These are phyloP conservation scores for Sebastes minor DNA, from an alignment of 2,797 vertebrate genomes.

Conservation along the genomic window DNA sequence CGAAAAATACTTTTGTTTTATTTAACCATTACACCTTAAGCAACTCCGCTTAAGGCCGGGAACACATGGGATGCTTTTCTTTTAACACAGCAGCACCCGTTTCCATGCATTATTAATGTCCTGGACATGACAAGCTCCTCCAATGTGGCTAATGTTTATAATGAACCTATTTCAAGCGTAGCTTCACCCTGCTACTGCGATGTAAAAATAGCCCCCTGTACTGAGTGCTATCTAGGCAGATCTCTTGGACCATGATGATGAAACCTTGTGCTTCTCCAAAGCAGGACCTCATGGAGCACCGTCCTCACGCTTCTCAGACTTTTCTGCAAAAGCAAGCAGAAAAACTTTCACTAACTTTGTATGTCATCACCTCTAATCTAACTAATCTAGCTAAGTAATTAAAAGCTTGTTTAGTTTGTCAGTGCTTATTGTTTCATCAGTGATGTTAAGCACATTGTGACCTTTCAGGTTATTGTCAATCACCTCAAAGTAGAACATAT, in stretches of 20 bases:
- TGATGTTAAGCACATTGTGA: neutral
- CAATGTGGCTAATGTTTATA: slow-evolving; percentile 8
- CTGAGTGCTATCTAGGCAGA: neutral
- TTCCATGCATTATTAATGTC: slow-evolving; percentile 8
- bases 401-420: neutral
- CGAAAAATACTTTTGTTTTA: slow-evolving; percentile 39
- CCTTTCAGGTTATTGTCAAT: neutral
- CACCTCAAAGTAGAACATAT: neutral
- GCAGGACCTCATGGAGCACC: neutral
- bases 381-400: neutral
- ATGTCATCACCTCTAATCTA: neutral
- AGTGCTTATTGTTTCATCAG: neutral
- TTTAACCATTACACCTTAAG: slow-evolving; percentile 26
- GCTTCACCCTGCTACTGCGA: neutral
- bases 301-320: neutral
- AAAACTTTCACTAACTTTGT: neutral
- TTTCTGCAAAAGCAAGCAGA: slow-evolving; percentile 2
- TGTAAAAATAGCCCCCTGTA: neutral
- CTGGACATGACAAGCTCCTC: neutral
- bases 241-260: slow-evolving; percentile 16
- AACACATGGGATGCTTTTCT: slow-evolving; percentile 19
- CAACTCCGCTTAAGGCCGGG: neutral
- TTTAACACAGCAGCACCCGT: slow-evolving; percentile 14
- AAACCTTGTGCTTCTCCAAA: slow-evolving; percentile 5
- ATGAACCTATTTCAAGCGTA: neutral